These are phyloP conservation scores for Drosophila cyrtoloma DNA, from an alignment of 2,888 invertebrate species.

Conservation along the genomic window DNA sequence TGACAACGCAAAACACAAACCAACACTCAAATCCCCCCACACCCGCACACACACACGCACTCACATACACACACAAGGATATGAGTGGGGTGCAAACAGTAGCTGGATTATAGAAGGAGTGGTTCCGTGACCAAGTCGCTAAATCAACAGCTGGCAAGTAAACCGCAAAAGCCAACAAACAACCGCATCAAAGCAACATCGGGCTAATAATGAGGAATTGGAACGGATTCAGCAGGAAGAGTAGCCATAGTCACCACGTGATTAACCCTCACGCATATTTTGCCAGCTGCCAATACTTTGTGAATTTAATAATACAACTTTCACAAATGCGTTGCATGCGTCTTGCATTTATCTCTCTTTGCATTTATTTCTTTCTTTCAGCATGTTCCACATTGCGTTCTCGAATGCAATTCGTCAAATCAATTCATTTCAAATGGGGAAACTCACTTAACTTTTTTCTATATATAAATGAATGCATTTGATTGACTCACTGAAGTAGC, in stretches of 20 bases:
- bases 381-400: background rate
- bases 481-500: no score
- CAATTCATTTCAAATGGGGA: background rate
- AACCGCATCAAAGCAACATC: slow-evolving; percentile 32
- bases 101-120: slow-evolving; percentile 23
- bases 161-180: slow-evolving; percentile 53
- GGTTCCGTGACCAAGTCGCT: slow-evolving; percentile 46
- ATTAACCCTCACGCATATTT: slow-evolving; percentile 27
- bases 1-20: slow-evolving; percentile 54
- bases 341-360: background rate
- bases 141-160: slow-evolving; percentile 77
- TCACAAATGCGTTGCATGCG: background rate
- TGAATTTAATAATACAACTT: background rate
- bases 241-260: slow-evolving; percentile 13
- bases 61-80: slow-evolving; percentile 1
- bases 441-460: no score
- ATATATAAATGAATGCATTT: background rate
- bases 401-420: background rate
- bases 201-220: slow-evolving; percentile 42
- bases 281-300: slow-evolving; percentile 2
- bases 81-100: background rate
- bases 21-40: background rate
- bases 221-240: slow-evolving; percentile 29
- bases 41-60: slow-evolving; percentile 5
- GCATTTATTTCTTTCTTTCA: background rate